phyloP scores from a whole-genome alignment of 2,113 vertebrate species.

The Chionodraco myersi region DNA sequence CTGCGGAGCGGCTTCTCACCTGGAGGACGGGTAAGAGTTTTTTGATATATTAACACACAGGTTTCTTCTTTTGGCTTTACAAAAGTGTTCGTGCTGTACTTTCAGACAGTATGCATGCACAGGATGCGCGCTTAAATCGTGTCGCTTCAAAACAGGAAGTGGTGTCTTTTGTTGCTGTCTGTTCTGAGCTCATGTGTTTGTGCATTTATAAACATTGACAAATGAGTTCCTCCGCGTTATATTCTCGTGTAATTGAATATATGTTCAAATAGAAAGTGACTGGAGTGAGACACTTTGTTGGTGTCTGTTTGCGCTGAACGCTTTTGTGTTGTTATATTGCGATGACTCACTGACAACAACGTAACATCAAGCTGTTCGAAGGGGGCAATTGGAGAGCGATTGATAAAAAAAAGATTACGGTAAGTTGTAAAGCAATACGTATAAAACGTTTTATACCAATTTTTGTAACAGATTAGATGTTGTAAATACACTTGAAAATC shows the following conservation, averaged over 20 bases:
- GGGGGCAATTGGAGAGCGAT: background rate
- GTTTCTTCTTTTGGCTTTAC: background rate
- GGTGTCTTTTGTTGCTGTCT: conserved; percentile 9
- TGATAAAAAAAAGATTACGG: background rate
- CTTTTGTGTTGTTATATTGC: conserved; percentile 22
- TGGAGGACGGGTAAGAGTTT: conserved; percentile 69
- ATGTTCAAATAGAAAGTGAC: background rate
- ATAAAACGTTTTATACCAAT: background rate
- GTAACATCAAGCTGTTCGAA: background rate
- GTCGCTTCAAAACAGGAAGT: conserved; percentile 46
- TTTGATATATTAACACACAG: background rate
- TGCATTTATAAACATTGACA: background rate
- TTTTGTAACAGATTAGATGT: too few species aligned
- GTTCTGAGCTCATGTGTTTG: background rate
- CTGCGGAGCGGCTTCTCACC: conserved; percentile 43
- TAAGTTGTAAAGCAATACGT: background rate
- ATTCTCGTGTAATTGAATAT: background rate
- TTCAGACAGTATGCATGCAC: background rate
- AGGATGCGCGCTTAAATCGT: conserved; percentile 3
- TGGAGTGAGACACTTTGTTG: conserved; percentile 8
- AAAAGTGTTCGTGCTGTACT: background rate
- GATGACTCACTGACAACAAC: conserved; percentile 26
- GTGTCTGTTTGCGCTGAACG: background rate
- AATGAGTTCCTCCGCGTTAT: background rate
- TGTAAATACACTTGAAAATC: background rate